Base-by-base conservation (phyloP, 1,140 invertebrate genomes). In the Neelides sp. region DNA sequence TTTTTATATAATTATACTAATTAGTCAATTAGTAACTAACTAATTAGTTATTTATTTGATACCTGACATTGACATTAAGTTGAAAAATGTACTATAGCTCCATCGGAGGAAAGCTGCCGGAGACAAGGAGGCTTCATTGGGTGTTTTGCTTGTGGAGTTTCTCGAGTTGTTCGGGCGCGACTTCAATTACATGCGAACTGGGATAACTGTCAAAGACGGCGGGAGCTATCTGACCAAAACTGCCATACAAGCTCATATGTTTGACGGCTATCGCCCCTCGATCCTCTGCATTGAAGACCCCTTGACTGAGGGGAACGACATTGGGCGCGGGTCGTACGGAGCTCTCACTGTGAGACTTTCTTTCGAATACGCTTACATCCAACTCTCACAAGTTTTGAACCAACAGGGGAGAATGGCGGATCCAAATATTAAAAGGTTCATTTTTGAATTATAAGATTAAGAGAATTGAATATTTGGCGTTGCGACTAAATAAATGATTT, bases 281-380 rank as follows among this genome's bases (percentile, higher is more conserved):
- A 69, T 97, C 57, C 69, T 98, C 24, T 97, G 91, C 66, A 97
- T 98, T 60, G 91, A 97, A 74, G 94, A 98, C 74, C 94, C 94
- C n/a, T 71, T 98, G 17, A 88, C 85, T 55, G 79, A 85, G 13
- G 84, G 85, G 64, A 96, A 95, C 68, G 90, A 95, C 67, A 94
- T 95, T 66, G 93, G 92, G n/a, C 78, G 90, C 54, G 92, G 89
- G 69, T 95, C 90, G 62, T 97, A 95, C 67, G 91, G 90, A 54
- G 77, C 77, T 30, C 69, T 85, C 22, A 80, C 90, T 68, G 92
- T 97, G 20, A 92, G 90, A 69, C 78, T 84, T 67, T 87, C 92
- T 44, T 98, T 97, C 71, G 90, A 93, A 69, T 92, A 88, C 73
- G 92, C 92, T 48, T 97, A 88, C 68, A 78, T 83, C 57, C 77